Base-by-base conservation (phyloP, 2,113 vertebrate species). In the Clarias batrachus region DNA sequence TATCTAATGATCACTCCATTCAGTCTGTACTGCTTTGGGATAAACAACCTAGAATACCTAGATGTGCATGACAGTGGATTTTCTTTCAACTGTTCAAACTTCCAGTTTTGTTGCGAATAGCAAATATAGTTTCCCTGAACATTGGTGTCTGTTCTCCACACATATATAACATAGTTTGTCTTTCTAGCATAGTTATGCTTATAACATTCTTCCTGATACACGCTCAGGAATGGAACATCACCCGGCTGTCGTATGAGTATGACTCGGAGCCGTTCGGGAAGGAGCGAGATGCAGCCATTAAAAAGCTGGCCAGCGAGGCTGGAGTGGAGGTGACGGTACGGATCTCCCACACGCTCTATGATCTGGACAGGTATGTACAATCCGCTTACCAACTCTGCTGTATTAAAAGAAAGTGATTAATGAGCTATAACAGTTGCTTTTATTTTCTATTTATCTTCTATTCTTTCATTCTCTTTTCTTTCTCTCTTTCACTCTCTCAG, bases 201-300 rank as follows among this genome's bases (percentile, higher is more conserved):
- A 86, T 52, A 19, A 52, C 25, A 11, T 81, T 78, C 25, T 48
- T 63, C 11, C 68, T 88, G 48, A 68, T 84, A 59, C 16, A 1
- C 21, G 14, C 83, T 56, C 90, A 99, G 98, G 98, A 99, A 85
- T 99, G 98, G 98, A 97, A 97, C 62, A 99, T 99, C 89, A 93
- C 92, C 73, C 97, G 97, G 52, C 93, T 99, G 90, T 98, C 98
- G 2, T 98, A 99, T 77, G 98, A 99, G 87, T 99, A 99, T 21
- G 98, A 99, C 91, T 99, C 98, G 0, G 98, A 99, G 87, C 98
- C 98, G 2, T 99, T 99, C 88, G 97, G 98, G 33, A 99, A 99
- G 89, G 98, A 99, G 90, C 94, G 98, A 87, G 98, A 99, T 93
- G 98, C 97, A 71, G 98, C 98, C 0, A 99, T 99, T 91, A 98